phyloP scores from a whole-genome alignment of 2,797 vertebrate species.

The Gastrophryne carolinensis region DNA sequence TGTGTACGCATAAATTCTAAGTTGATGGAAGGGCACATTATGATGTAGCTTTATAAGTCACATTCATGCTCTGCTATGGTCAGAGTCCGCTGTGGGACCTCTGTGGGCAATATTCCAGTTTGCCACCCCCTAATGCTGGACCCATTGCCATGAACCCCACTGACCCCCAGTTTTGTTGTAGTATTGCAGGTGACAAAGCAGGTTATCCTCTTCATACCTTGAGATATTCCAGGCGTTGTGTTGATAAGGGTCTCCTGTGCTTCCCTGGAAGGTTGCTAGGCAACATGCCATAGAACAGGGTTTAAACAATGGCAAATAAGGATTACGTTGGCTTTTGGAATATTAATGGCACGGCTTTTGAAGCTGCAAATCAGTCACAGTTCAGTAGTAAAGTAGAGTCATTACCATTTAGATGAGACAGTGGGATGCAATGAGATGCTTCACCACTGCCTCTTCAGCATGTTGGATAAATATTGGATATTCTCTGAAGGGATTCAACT shows the following conservation, averaged over 20 bases:
- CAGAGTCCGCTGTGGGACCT: too few relatives aligned
- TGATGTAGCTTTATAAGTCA: too few relatives aligned
- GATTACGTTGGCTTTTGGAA: conserved; percentile 20
- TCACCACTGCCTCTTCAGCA: not conserved
- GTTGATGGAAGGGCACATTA: too few relatives aligned
- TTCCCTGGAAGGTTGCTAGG: conserved; percentile 51
- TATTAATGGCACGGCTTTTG: conserved; percentile 35
- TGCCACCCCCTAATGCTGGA: too few relatives aligned
- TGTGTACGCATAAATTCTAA: too few relatives aligned
- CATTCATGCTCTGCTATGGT: too few relatives aligned
- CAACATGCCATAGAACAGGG: conserved; percentile 42
- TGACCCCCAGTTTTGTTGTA: too few relatives aligned
- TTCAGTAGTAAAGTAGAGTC: conserved; percentile 36
- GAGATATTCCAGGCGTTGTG: conserved; percentile 53
- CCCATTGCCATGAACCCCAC: too few relatives aligned
- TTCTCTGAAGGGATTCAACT: conserved; percentile 1
- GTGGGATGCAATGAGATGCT: not conserved
- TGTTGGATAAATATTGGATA: conserved; percentile 21
- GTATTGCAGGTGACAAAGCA: not conserved
- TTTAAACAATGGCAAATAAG: conserved; percentile 11
- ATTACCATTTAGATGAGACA: conserved; percentile 45
- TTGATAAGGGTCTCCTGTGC: conserved; percentile 45
- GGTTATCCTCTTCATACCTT: conserved; percentile 28
- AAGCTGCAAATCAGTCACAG: conserved; percentile 42
- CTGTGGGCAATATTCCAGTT: too few relatives aligned